Evolutionary conservation across 2,888 invertebrate genomes (phyloP).

Genomic region (Loripinus fragilis): DNA sequence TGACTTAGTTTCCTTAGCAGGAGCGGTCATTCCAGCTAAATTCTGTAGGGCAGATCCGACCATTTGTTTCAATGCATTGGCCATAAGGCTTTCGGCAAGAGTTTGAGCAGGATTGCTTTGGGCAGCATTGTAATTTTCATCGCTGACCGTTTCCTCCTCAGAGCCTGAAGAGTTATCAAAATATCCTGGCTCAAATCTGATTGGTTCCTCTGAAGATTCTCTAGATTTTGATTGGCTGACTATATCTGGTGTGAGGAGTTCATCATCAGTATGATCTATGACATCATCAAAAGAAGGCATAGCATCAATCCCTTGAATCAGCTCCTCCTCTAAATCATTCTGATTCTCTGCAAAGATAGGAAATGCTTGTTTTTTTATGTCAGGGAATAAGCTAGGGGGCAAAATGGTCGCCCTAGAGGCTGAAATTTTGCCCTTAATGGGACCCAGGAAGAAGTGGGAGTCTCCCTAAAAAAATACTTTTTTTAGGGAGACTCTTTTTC

Average conservation of each 20-base stretch:
- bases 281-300: slow-evolving; percentile 77
- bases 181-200: slow-evolving; percentile 70
- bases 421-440: too few species aligned
- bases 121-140: slow-evolving; percentile 16
- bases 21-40: slow-evolving; percentile 50
- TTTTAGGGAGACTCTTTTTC: too few species aligned
- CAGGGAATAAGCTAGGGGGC: too few species aligned
- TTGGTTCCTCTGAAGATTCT: slow-evolving; percentile 47
- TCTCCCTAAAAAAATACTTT: too few species aligned
- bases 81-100: slow-evolving; percentile 64
- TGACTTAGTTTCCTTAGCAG: not conserved
- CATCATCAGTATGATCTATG: slow-evolving; percentile 77
- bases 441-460: too few species aligned
- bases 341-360: slow-evolving; percentile 29
- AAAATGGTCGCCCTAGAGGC: too few species aligned
- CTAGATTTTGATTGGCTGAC: slow-evolving; percentile 27
- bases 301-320: slow-evolving; percentile 69
- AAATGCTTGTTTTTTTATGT: too few species aligned
- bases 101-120: slow-evolving; percentile 11
- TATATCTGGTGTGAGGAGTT: slow-evolving; percentile 55
- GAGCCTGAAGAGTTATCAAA: slow-evolving; percentile 73
- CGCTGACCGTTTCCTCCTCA: slow-evolving; percentile 62
- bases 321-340: slow-evolving; percentile 62
- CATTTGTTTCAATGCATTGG: slow-evolving; percentile 71
- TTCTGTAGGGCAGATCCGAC: slow-evolving; percentile 73